Conservation (phyloP, 2,797 vertebrate species). For the Vireo griseus region DNA sequence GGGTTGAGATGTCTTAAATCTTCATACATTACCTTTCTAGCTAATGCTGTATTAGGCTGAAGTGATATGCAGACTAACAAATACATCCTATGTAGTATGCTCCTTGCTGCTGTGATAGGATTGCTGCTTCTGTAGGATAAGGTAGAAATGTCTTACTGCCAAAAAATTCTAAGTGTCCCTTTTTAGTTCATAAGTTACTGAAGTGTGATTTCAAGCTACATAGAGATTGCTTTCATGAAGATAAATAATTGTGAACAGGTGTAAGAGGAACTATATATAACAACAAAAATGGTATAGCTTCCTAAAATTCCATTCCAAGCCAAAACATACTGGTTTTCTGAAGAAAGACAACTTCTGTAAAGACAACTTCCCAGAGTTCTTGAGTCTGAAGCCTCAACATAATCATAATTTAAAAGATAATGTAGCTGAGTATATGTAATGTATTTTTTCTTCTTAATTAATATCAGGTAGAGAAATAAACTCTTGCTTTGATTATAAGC, state of each 20-base stretch:
- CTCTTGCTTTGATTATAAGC: neutral
- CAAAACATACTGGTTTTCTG: neutral
- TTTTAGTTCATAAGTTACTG: constrained; percentile 4
- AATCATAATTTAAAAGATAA: neutral
- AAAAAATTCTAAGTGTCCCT: neutral
- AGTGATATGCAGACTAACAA: neutral
- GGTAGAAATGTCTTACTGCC: neutral
- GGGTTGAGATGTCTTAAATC: neutral
- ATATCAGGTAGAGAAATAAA: neutral
- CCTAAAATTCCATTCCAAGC: neutral
- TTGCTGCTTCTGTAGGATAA: neutral
- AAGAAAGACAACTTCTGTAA: neutral
- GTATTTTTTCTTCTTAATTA: neutral
- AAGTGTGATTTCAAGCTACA: neutral
- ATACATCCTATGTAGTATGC: neutral
- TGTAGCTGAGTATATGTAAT: neutral
- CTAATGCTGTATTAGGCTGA: neutral
- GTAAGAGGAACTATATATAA: neutral
- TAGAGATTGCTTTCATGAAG: neutral
- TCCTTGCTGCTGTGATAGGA: neutral
- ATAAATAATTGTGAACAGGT: constrained; percentile 25
- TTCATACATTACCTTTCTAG: neutral
- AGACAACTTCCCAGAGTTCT: neutral
- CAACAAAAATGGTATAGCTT: neutral
- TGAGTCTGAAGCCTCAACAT: neutral